Percentiles rank a stretch among this genome's conserved stretches.
Evolutionary conservation across 92 coral and sea anemone species (phyloP).

Genomic region (Zoanthus gigantus): DNA sequence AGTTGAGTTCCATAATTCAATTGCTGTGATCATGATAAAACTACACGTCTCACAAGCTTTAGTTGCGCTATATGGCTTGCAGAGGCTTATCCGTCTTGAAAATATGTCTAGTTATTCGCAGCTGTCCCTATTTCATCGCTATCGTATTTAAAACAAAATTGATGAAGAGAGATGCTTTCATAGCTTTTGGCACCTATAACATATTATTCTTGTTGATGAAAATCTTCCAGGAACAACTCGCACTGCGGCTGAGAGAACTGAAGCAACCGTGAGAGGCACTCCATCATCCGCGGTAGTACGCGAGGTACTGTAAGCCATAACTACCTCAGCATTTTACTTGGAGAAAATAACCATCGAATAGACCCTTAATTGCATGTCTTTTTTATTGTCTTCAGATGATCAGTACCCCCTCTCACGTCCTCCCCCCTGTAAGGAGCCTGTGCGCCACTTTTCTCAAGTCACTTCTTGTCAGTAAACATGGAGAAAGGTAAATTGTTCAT

Average conservation of each 20-base stretch:
- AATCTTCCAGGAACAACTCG: slow-evolving; percentile 48
- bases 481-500: slow-evolving; percentile 62
- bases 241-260: slow-evolving; percentile 53
- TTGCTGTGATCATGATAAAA: too few relatives aligned
- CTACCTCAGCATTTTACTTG: background rate
- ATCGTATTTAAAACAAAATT: too few relatives aligned
- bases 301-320: slow-evolving; percentile 57
- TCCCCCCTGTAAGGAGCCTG: slow-evolving; percentile 87
- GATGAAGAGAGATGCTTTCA: too few relatives aligned
- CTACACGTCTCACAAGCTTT: too few relatives aligned
- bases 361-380: background rate
- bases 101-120: too few relatives aligned
- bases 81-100: too few relatives aligned
- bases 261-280: slow-evolving; percentile 62
- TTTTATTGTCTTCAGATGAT: slow-evolving; percentile 66
- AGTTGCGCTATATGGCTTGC: too few relatives aligned
- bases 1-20: too few relatives aligned
- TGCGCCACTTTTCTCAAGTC: slow-evolving; percentile 92
- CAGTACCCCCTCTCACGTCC: slow-evolving; percentile 90
- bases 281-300: slow-evolving; percentile 73
- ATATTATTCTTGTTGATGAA: background rate
- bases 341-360: background rate
- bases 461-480: slow-evolving; percentile 77
- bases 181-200: too few relatives aligned
- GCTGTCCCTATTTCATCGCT: too few relatives aligned